Evolutionary conservation across 2,888 invertebrate genomes (phyloP), one percentile per base, ranked within the genome.

Genomic region (Stegana nigrithorax): DNA sequence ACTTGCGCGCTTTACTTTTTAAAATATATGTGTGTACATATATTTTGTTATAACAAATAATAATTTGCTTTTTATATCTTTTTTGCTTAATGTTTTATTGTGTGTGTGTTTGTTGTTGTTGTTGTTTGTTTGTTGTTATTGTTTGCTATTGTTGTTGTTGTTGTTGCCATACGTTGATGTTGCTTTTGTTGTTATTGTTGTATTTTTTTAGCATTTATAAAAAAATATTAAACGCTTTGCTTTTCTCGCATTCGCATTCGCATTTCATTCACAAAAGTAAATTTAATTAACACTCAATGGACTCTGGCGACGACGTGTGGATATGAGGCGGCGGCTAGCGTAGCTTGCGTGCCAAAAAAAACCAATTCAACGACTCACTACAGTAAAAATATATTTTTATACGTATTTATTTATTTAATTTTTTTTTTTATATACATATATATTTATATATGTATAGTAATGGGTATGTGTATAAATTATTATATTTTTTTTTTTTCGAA

Each of bases 201-300:
- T 73, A 70, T 72, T 74, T 73, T 75, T 77, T 79, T 79, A 79
- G 80, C 78, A 79, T 79, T 75, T 75, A 77, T 77, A 75, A 77
- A 79, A 75, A 69, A 64, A 67, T 65, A 74, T 72, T 80, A 19
- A 12, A 7, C 29, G 77, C 69, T 67, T 80, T 70, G 78, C 78
- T 77, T 78, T 75, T 67, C 73, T 74, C 75, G 80, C 80, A 79
- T 78, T 75, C 77, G 73, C 66, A 77, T 79, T 75, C 78, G 75
- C 80, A 75, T 76, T 80, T 80, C 76, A 77, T 77, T 77, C 76
- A 77, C 76, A 77, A 80, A 75, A 80, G 76, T 80, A 77, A 80
- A 77, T 76, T 80, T 70, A 77, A 77, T 80, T 77, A 77, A 80
- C 76, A 77, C 76, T 80, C 36, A 73, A 72, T 69, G 67, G 66